Percentiles rank a stretch among this genome's conserved stretches.
Conservation (phyloP, 2,888 invertebrate genomes). For the Hemithea aestivaria region DNA sequence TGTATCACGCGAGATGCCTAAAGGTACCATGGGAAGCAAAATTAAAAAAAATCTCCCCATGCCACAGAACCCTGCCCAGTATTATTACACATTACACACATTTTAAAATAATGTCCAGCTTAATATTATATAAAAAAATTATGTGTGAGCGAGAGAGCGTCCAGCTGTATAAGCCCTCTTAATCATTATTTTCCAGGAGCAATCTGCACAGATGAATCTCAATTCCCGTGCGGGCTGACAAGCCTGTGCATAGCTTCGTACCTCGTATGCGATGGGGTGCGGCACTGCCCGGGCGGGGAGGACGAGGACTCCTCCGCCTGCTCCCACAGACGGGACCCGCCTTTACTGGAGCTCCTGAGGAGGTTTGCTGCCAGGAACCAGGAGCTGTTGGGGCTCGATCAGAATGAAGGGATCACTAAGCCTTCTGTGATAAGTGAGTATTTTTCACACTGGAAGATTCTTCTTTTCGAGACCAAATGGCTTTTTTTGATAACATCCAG, state of each 20-base stretch:
- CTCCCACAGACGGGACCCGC: conserved; percentile 59
- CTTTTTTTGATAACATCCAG: too few relatives aligned
- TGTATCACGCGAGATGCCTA: too few relatives aligned
- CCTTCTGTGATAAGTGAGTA: conserved; percentile 72
- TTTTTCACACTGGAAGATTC: neutral
- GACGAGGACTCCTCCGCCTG: conserved; percentile 73
- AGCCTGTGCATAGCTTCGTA: conserved; percentile 82
- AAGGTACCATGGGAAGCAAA: too few relatives aligned
- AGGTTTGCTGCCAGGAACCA: conserved; percentile 67
- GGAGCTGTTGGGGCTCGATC: conserved; percentile 63
- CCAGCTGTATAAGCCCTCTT: too few relatives aligned
- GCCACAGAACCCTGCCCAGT: too few relatives aligned
- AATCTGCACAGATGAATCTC: conserved; percentile 61
- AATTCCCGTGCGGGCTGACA: conserved; percentile 61
- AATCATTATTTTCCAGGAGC: conserved; percentile 45
- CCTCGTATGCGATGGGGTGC: conserved; percentile 82
- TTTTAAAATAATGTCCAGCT: too few relatives aligned
- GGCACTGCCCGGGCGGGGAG: conserved; percentile 83
- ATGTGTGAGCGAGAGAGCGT: too few relatives aligned
- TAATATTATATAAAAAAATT: too few relatives aligned
- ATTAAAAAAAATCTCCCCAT: too few relatives aligned
- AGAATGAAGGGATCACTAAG: conserved; percentile 61
- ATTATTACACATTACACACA: too few relatives aligned
- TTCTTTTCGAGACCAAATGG: too few relatives aligned
- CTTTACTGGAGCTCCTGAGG: conserved; percentile 61